Evolutionary conservation across 2,113 vertebrate species (phyloP).

Genomic region (Myocastor coypus): DNA sequence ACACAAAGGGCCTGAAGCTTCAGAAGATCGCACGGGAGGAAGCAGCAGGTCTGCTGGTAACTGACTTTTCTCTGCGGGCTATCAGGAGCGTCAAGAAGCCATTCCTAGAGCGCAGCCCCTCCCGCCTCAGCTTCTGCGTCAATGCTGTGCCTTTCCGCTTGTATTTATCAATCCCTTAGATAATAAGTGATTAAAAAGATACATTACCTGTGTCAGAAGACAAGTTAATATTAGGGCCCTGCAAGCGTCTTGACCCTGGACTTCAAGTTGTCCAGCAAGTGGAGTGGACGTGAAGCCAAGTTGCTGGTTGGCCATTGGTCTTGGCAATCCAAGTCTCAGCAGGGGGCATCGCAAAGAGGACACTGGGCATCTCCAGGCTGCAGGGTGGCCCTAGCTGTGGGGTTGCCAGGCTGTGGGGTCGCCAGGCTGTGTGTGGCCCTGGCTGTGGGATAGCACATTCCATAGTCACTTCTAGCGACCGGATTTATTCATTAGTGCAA

Average conservation of each 20-base stretch:
- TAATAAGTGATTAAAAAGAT: constrained; percentile 2
- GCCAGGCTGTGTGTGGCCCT: neutral
- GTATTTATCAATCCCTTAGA: neutral
- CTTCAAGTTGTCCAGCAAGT: neutral
- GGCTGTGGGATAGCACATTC: neutral
- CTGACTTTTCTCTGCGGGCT: neutral
- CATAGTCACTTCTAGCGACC: neutral
- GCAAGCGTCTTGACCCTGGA: neutral
- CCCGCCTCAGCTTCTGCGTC: neutral
- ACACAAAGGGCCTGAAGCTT: neutral
- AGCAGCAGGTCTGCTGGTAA: neutral
- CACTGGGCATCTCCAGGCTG: neutral
- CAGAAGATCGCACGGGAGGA: neutral
- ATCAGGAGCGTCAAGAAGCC: neutral
- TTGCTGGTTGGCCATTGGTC: neutral
- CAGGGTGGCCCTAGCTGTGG: neutral
- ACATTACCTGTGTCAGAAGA: neutral
- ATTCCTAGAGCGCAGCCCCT: neutral
- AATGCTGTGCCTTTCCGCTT: neutral
- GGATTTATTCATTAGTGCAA: neutral
- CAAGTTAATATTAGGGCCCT: neutral
- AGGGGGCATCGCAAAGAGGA: neutral
- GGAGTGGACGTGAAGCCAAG: neutral
- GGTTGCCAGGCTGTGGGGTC: neutral
- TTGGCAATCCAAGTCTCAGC: neutral